A percentile compares a stretch with the other conserved stretches of the same genome.
These are phyloP conservation scores for Tribolium castaneum DNA, from an alignment of 1,140 invertebrate species.

Conservation along the genomic window DNA sequence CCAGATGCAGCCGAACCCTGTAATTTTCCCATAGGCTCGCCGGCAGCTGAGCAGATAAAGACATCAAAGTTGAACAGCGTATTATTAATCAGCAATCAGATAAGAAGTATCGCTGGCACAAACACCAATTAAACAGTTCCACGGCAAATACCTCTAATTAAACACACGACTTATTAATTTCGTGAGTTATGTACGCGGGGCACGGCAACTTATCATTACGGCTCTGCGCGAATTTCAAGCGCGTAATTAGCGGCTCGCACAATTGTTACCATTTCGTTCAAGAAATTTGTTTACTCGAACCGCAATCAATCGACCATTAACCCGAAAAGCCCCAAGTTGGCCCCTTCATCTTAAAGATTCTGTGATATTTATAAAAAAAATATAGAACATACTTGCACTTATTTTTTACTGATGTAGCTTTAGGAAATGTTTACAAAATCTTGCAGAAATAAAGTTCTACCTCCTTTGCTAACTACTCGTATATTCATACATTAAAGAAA, in stretches of 20 bases:
- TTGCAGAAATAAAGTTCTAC: too few relatives aligned
- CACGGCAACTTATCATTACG: conserved; percentile 41
- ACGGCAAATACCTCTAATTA: conserved; percentile 47
- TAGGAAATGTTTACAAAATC: too few relatives aligned
- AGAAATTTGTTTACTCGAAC: conserved; percentile 11
- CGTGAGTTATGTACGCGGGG: conserved; percentile 41
- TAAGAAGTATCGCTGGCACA: conserved; percentile 44
- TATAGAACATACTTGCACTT: too few relatives aligned
- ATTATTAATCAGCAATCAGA: conserved; percentile 47
- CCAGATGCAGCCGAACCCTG: conserved; percentile 29
- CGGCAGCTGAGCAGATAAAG: conserved; percentile 46
- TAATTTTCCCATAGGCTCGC: conserved; percentile 39
- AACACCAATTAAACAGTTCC: conserved; percentile 46
- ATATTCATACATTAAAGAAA: too few relatives aligned
- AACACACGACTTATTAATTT: conserved; percentile 48
- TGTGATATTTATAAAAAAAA: too few relatives aligned
- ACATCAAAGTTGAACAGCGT: conserved; percentile 43
- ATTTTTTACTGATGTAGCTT: too few relatives aligned
- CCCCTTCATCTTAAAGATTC: too few relatives aligned
- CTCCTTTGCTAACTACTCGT: too few relatives aligned
- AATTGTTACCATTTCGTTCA: conserved; percentile 38
- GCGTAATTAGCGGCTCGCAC: conserved; percentile 40
- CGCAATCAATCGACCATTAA: background rate
- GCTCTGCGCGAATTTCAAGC: conserved; percentile 33
- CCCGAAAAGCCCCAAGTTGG: too few relatives aligned